Percentiles rank a stretch among this genome's conserved stretches.
Evolutionary conservation across 2,888 invertebrate genomes (phyloP).

Genomic region (Thelaira solivaga): DNA sequence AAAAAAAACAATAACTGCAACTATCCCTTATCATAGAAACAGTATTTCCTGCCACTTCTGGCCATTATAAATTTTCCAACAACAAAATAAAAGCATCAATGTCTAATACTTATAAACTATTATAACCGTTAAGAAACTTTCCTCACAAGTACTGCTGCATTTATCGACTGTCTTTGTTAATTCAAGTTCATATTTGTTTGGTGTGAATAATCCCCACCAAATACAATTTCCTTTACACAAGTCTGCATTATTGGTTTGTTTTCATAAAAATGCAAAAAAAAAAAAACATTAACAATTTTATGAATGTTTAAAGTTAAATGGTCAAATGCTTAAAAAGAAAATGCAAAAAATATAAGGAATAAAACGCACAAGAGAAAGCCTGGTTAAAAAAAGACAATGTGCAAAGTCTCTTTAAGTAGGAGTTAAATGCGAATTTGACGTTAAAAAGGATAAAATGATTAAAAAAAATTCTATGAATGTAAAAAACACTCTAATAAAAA

Average conservation of each 20-base stretch:
- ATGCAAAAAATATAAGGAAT: constrained; percentile 7
- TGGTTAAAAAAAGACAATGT: constrained; percentile 52
- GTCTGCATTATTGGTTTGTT: constrained; percentile 26
- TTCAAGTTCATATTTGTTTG: constrained; percentile 40
- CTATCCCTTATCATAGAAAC: constrained; percentile 25
- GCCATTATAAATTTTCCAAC: constrained; percentile 5
- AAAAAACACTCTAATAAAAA: constrained; percentile 42
- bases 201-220: constrained; percentile 44
- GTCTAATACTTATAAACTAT: constrained; percentile 40
- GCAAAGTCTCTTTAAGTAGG: constrained; percentile 38
- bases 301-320: constrained; percentile 54
- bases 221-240: constrained; percentile 58
- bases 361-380: constrained; percentile 15
- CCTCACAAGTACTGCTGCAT: not conserved
- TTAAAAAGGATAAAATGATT: not conserved
- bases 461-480: not conserved
- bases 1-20: constrained; percentile 36
- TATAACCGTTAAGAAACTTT: constrained; percentile 2
- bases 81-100: constrained; percentile 55
- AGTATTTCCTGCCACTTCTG: constrained; percentile 32
- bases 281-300: constrained; percentile 25
- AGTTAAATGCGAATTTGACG: constrained; percentile 41
- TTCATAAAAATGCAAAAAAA: not conserved
- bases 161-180: constrained; percentile 30
- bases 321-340: constrained; percentile 19